A percentile compares a stretch with the other conserved stretches of the same genome.
These are phyloP conservation scores for Edolisoma coerulescens DNA, from an alignment of 2,113 vertebrate genomes.

Conservation along the genomic window DNA sequence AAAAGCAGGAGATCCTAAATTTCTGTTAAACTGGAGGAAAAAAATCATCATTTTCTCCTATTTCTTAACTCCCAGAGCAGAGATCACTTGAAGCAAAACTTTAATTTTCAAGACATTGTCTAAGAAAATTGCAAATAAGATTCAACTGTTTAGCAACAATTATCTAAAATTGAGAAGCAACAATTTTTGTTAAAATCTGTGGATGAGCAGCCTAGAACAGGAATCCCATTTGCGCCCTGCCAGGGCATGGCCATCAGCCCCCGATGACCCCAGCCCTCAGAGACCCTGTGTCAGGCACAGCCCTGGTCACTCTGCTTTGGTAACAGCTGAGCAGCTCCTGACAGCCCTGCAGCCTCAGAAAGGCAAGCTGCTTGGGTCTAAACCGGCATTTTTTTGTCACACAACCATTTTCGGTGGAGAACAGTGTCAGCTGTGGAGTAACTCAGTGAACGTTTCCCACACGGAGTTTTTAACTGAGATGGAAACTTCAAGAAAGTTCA, in stretches of 20 bases:
- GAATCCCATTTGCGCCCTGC: not conserved
- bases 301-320: not conserved
- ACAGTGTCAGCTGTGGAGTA: not conserved
- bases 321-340: not conserved
- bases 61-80: not conserved
- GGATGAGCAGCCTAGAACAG: rapidly evolving
- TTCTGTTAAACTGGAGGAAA: not conserved
- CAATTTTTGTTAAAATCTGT: not conserved
- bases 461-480: not conserved
- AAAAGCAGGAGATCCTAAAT: not conserved
- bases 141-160: not conserved
- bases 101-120: slow-evolving; percentile 2
- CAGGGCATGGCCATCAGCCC: not conserved
- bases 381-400: not conserved
- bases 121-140: slow-evolving; percentile 28
- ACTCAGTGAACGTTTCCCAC: not conserved
- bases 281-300: rapidly evolving
- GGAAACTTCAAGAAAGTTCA: not conserved
- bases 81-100: not conserved
- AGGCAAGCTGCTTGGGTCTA: not conserved
- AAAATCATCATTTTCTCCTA: rapidly evolving
- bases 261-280: not conserved
- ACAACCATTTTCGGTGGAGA: not conserved
- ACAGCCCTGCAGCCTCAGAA: not conserved
- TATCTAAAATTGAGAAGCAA: slow-evolving; percentile 63